These are phyloP conservation scores for Lagopus muta DNA, from an alignment of 2,113 vertebrate species.

Conservation along the genomic window DNA sequence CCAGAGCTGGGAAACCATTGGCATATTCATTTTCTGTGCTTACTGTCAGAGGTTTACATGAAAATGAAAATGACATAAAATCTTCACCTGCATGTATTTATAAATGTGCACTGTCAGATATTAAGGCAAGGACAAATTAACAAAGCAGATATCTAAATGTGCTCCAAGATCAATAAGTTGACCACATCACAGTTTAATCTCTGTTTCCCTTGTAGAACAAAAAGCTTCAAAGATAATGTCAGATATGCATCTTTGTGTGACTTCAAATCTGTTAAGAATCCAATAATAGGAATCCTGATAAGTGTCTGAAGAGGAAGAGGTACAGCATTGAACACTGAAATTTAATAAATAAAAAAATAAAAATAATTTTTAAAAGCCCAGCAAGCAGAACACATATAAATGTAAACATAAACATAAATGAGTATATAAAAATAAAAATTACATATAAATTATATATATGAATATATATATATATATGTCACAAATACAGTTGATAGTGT, in stretches of 20 bases:
- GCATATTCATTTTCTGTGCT: not conserved
- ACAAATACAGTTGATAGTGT: not conserved
- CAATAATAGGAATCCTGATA: not conserved
- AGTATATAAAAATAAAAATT: not conserved
- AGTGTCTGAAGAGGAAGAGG: not conserved
- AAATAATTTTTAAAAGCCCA: not conserved
- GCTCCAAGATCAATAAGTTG: not conserved
- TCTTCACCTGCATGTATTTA: not conserved
- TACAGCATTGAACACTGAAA: not conserved
- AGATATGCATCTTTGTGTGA: not conserved
- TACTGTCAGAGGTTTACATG: not conserved
- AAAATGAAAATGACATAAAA: not conserved
- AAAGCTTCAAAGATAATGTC: not conserved
- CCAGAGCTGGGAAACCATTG: not conserved
- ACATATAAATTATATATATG: not conserved
- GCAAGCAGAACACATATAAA: not conserved
- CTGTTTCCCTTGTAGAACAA: slow-evolving; percentile 27
- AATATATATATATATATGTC: not conserved
- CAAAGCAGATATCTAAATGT: not conserved
- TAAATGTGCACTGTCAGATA: not conserved
- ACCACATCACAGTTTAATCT: not conserved
- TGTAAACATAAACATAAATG: not conserved
- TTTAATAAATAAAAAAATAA: not conserved
- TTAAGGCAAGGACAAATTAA: slow-evolving; percentile 14
- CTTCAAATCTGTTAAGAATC: not conserved